These are phyloP conservation scores for Strix aluco DNA, from an alignment of 2,113 vertebrate genomes.

Conservation along the genomic window DNA sequence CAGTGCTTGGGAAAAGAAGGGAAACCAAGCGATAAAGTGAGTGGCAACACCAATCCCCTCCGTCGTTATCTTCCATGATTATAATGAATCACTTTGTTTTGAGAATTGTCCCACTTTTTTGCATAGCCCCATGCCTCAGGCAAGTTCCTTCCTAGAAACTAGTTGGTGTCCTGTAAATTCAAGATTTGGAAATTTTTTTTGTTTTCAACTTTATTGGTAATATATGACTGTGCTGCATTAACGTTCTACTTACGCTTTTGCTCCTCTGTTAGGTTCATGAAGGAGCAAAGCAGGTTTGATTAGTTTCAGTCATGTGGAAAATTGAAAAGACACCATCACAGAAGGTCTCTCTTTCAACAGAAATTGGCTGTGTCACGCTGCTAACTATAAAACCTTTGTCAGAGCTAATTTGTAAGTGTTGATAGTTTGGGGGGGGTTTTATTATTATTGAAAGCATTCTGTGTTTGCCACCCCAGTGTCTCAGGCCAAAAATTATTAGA, in stretches of 20 bases:
- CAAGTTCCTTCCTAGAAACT: not conserved
- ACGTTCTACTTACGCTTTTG: not conserved
- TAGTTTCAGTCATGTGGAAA: not conserved
- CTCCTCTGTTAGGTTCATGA: not conserved
- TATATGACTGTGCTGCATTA: not conserved
- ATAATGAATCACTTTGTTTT: not conserved
- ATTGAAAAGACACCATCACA: not conserved
- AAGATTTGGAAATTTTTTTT: not conserved
- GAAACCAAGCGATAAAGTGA: not conserved
- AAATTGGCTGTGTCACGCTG: not conserved
- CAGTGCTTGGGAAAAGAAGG: not conserved
- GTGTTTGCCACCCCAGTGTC: not conserved
- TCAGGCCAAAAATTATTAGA: not conserved
- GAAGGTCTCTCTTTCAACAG: not conserved
- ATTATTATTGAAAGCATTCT: not conserved
- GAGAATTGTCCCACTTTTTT: not conserved
- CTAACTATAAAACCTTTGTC: not conserved
- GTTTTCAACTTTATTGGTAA: not conserved
- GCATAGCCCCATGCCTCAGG: not conserved
- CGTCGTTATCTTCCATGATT: not conserved
- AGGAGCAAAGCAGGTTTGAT: not conserved
- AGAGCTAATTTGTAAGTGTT: not conserved
- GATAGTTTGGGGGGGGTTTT: not conserved
- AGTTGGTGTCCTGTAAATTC: rapidly evolving
- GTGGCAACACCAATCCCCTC: not conserved